Percentiles rank a stretch among this genome's conserved stretches.
These are phyloP conservation scores for Drosophila bunnanda DNA, from an alignment of 2,888 invertebrate genomes.

Conservation along the genomic window DNA sequence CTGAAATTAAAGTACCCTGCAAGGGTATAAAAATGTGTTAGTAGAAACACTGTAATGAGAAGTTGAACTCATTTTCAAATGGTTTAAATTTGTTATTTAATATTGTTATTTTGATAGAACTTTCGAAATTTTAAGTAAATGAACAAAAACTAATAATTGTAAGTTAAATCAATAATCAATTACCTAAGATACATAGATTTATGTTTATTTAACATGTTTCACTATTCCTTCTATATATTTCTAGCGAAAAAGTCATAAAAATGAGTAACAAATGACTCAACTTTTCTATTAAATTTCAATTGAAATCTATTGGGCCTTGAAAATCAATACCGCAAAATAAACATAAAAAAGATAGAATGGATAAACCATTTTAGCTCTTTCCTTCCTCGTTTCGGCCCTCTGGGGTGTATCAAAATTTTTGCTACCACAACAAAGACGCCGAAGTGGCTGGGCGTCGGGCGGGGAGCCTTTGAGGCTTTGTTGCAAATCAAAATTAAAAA, in stretches of 20 bases:
- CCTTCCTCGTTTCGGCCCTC: slow-evolving; percentile 3
- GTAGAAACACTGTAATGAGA: no score
- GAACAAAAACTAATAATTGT: no score
- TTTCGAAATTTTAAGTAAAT: no score
- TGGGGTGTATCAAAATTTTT: slow-evolving; percentile 9
- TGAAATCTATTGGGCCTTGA: neutral
- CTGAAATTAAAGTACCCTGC: no score
- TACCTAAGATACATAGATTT: no score
- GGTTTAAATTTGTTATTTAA: no score
- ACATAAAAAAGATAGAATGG: neutral
- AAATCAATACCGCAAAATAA: slow-evolving; percentile 16
- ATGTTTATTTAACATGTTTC: no score
- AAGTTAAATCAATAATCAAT: no score
- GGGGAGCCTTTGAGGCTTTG: neutral
- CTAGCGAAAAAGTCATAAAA: neutral
- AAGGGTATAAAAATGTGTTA: no score
- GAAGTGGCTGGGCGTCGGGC: slow-evolving; percentile 4
- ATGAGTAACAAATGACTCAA: neutral
- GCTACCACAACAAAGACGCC: slow-evolving; percentile 46
- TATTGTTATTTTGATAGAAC: no score
- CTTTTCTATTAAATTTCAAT: neutral
- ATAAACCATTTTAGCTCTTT: slow-evolving; percentile 24
- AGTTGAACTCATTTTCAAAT: no score
- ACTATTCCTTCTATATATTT: neutral
- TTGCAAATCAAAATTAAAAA: slow-evolving; percentile 55